phyloP scores from a whole-genome alignment of 2,113 vertebrate genomes.

The Taurulus bubalis region DNA sequence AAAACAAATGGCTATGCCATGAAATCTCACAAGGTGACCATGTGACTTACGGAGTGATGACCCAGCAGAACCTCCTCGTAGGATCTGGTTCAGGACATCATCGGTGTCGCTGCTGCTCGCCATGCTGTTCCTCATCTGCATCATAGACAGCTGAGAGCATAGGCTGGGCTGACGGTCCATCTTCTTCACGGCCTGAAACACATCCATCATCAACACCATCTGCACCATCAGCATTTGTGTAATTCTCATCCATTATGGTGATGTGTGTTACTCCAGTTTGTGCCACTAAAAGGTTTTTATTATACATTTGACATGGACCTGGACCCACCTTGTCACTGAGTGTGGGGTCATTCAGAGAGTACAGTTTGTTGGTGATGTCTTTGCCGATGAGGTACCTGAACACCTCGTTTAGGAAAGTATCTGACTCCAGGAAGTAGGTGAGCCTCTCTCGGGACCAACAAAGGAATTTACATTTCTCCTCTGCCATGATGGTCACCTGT shows the following conservation, averaged over 20 bases:
- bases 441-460: slow-evolving; percentile 97
- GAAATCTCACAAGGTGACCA: not conserved
- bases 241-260: not conserved
- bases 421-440: slow-evolving; percentile 95
- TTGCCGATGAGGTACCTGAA: slow-evolving; percentile 98
- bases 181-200: slow-evolving; percentile 88
- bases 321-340: slow-evolving; percentile 93
- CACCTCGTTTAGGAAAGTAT: slow-evolving; percentile 95
- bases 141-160: slow-evolving; percentile 96
- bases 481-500: slow-evolving; percentile 95
- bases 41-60: slow-evolving; percentile 92
- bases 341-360: slow-evolving; percentile 96
- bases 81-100: slow-evolving; percentile 95
- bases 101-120: slow-evolving; percentile 94
- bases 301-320: not conserved
- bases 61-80: slow-evolving; percentile 88
- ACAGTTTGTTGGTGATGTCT: slow-evolving; percentile 99
- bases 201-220: slow-evolving; percentile 16
- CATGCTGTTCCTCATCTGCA: slow-evolving; percentile 98
- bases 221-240: not conserved
- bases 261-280: not conserved
- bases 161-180: slow-evolving; percentile 93
- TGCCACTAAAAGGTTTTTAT: not conserved
- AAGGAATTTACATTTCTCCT: slow-evolving; percentile 95
- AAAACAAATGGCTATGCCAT: not conserved